A percentile compares a stretch with the other conserved stretches of the same genome.
phyloP scores from a whole-genome alignment of 2,113 vertebrate genomes.

The Oceanodroma tethys region DNA sequence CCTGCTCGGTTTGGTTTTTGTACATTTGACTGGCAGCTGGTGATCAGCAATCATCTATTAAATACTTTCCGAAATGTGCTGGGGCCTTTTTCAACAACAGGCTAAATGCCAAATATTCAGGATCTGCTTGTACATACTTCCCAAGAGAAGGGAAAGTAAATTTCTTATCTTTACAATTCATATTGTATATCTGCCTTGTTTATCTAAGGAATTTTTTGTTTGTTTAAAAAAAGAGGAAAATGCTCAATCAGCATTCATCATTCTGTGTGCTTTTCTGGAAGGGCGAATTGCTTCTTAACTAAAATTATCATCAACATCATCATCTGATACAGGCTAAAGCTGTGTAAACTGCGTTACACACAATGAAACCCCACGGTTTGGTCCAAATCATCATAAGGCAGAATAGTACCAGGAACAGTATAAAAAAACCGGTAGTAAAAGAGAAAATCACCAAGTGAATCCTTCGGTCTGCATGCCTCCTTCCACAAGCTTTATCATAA shows the following conservation, averaged over 20 bases:
- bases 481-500: neutral
- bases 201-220: neutral
- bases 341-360: neutral
- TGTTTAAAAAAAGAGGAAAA: neutral
- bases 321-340: neutral
- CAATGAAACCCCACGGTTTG: neutral
- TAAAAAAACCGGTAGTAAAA: neutral
- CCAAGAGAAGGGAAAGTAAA: neutral
- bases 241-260: neutral
- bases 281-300: neutral
- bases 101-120: neutral
- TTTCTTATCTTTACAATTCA: neutral
- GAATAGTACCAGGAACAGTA: neutral
- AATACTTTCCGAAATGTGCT: neutral
- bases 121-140: neutral
- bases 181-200: neutral
- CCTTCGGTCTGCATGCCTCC: neutral
- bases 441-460: neutral
- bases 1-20: neutral
- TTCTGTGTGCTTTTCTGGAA: neutral
- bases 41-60: neutral
- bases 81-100: neutral
- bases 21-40: neutral
- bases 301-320: neutral
- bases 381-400: neutral